A percentile compares a stretch with the other conserved stretches of the same genome.
Evolutionary conservation across 1,140 invertebrate genomes (phyloP).

Genomic region (Nymphalis io): DNA sequence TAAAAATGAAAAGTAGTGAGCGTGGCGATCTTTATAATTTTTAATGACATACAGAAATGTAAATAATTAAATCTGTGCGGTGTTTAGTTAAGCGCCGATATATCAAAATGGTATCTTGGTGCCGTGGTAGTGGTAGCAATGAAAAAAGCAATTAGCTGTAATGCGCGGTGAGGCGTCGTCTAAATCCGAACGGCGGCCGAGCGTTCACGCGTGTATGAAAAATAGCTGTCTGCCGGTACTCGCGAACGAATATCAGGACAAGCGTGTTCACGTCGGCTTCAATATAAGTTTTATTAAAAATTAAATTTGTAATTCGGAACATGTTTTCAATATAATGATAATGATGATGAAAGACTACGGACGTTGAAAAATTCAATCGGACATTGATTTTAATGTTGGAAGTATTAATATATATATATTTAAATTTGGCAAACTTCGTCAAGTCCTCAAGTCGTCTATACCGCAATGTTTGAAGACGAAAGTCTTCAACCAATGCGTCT

Average conservation of each 20-base stretch:
- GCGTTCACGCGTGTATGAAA: constrained; percentile 74
- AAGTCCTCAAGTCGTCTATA: too few species aligned
- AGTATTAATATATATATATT: too few species aligned
- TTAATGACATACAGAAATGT: background rate
- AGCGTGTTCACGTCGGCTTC: background rate
- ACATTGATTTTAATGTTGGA: too few species aligned
- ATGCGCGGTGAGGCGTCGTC: constrained; percentile 46
- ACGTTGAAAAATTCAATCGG: too few species aligned
- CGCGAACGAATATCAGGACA: constrained; percentile 28
- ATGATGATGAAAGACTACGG: too few species aligned
- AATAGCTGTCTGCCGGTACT: constrained; percentile 50
- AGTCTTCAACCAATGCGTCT: too few species aligned
- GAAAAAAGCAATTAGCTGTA: constrained; percentile 72
- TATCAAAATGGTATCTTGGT: background rate
- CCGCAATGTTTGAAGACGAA: too few species aligned
- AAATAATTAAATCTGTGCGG: background rate
- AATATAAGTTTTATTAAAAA: background rate
- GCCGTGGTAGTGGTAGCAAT: constrained; percentile 11
- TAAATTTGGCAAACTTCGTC: too few species aligned
- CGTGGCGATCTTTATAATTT: too few species aligned
- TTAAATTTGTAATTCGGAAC: background rate
- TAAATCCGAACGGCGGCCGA: constrained; percentile 60
- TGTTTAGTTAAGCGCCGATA: constrained; percentile 2
- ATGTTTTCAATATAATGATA: too few species aligned
- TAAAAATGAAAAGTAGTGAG: too few species aligned